phyloP scores from a whole-genome alignment of 2,888 invertebrate genomes.

The Ditylenchus weischeri region DNA sequence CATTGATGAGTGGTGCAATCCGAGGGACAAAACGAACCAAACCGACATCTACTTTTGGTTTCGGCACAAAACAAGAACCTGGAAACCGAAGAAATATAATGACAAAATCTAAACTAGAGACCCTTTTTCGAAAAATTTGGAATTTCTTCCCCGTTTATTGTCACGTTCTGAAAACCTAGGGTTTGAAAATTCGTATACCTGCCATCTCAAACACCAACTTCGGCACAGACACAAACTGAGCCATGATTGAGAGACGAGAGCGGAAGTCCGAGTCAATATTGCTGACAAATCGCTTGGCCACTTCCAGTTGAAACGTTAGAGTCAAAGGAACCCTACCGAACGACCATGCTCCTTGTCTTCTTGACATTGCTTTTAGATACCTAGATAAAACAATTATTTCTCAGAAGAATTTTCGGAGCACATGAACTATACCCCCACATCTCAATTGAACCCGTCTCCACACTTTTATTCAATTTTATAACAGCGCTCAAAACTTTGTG shows the following conservation, averaged over 20 bases:
- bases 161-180: too few relatives aligned
- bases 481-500: too few relatives aligned
- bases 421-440: too few relatives aligned
- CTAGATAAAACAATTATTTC: slow-evolving; percentile 50
- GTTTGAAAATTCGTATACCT: slow-evolving; percentile 63
- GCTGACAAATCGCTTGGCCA: slow-evolving; percentile 86
- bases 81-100: slow-evolving; percentile 19
- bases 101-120: not conserved
- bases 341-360: slow-evolving; percentile 72
- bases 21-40: slow-evolving; percentile 83
- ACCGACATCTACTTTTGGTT: slow-evolving; percentile 91
- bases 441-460: too few relatives aligned
- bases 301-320: slow-evolving; percentile 94
- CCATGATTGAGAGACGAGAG: slow-evolving; percentile 87
- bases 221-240: slow-evolving; percentile 84
- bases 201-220: slow-evolving; percentile 80
- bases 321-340: slow-evolving; percentile 82
- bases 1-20: slow-evolving; percentile 70
- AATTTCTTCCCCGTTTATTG: not conserved
- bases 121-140: not conserved
- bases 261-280: slow-evolving; percentile 70
- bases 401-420: too few relatives aligned
- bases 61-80: slow-evolving; percentile 82
- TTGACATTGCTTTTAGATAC: slow-evolving; percentile 79
- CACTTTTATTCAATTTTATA: too few relatives aligned